phyloP scores from a whole-genome alignment of 2,113 vertebrate genomes.

The Megaceryle torquata region DNA sequence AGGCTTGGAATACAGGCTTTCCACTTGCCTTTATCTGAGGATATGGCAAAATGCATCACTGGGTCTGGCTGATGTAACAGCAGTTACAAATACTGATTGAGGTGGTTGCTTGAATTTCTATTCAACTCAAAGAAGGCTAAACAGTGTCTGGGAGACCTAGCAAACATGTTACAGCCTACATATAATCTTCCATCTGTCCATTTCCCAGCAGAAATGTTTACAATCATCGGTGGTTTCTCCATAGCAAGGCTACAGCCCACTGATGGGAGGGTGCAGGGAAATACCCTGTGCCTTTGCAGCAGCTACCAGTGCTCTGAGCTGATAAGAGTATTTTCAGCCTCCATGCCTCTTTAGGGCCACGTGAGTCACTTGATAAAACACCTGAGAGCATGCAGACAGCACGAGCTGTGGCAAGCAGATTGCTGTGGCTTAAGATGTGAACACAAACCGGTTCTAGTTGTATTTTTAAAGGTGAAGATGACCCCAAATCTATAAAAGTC shows the following conservation, averaged over 20 bases:
- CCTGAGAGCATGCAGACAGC: neutral
- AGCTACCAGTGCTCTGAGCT: neutral
- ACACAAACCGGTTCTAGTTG: rapidly evolving
- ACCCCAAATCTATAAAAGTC: neutral
- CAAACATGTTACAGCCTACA: neutral
- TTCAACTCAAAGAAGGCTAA: neutral
- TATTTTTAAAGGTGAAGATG: neutral
- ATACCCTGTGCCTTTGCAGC: neutral
- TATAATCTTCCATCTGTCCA: neutral
- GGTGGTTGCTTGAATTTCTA: neutral
- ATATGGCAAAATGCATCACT: neutral
- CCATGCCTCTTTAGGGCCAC: rapidly evolving
- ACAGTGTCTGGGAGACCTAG: neutral
- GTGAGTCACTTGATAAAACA: neutral
- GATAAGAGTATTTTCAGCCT: neutral
- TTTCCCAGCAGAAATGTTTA: neutral
- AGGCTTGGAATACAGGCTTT: neutral
- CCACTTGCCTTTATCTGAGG: neutral
- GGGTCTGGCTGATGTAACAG: neutral
- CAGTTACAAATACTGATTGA: neutral
- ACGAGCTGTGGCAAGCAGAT: neutral
- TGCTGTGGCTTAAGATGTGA: neutral
- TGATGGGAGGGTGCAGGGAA: neutral
- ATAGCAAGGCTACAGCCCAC: neutral
- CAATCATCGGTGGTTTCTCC: neutral